Evolutionary conservation across 1,140 invertebrate genomes (phyloP).

Genomic region (Schlechtendalia chinensis): DNA sequence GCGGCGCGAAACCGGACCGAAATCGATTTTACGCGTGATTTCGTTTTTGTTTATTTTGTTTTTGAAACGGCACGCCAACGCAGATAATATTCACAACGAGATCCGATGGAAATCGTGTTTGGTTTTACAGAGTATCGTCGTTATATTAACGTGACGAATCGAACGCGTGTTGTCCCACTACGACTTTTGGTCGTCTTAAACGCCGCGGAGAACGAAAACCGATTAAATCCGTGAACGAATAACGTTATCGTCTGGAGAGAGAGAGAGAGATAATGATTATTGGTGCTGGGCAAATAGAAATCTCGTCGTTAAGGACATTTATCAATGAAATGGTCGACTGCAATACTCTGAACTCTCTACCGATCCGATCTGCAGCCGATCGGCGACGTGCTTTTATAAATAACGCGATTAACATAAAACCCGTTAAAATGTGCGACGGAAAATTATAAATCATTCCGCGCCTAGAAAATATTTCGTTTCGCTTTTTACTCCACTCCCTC

Average conservation of each 20-base stretch:
- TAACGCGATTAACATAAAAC: background rate
- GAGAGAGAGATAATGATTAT: background rate
- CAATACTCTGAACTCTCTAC: slow-evolving; percentile 10
- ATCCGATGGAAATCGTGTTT: background rate
- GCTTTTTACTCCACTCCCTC: background rate
- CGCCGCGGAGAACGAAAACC: background rate
- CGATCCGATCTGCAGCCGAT: background rate
- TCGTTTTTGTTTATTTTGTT: too few species aligned
- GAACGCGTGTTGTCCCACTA: background rate
- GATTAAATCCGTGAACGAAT: slow-evolving; percentile 25
- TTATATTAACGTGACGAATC: slow-evolving; percentile 7
- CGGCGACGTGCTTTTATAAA: background rate
- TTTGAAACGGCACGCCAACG: too few species aligned
- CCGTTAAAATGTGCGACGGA: background rate
- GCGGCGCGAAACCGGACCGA: too few species aligned
- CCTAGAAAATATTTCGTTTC: background rate
- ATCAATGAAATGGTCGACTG: background rate
- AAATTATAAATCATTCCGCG: background rate
- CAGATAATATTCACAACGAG: too few species aligned
- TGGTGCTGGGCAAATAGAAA: slow-evolving; percentile 5
- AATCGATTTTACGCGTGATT: too few species aligned
- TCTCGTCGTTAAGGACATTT: slow-evolving; percentile 4
- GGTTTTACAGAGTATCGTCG: background rate
- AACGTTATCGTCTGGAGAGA: background rate
- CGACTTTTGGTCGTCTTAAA: background rate